phyloP scores from a whole-genome alignment of 2,113 vertebrate genomes.

The Paradisaea rubra region DNA sequence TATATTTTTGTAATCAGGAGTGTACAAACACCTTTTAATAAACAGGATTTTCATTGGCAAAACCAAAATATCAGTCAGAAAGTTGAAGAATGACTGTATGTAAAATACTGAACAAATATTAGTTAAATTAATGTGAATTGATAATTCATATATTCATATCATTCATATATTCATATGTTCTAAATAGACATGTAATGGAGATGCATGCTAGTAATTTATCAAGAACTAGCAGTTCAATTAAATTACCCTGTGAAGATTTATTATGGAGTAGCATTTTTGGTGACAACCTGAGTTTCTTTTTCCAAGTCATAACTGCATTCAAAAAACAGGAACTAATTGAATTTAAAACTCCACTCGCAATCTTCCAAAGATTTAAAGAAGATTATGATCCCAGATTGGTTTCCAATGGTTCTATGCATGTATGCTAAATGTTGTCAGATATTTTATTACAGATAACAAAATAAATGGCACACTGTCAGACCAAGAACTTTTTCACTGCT shows the following conservation, averaged over 20 bases:
- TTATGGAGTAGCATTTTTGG: not conserved
- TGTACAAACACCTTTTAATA: not conserved
- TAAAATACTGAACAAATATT: not conserved
- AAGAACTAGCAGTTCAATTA: not conserved
- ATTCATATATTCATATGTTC: not conserved
- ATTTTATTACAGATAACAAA: not conserved
- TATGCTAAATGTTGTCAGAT: not conserved
- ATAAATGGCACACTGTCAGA: not conserved
- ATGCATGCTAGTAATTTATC: not conserved
- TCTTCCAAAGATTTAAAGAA: not conserved
- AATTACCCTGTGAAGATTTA: not conserved
- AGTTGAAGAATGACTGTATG: not conserved
- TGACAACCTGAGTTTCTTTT: not conserved
- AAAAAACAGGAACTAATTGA: not conserved
- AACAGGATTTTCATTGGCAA: not conserved
- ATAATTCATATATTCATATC: not conserved
- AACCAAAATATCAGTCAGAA: not conserved
- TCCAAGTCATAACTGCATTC: not conserved
- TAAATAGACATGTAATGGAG: not conserved
- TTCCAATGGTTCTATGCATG: not conserved
- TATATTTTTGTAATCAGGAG: not conserved
- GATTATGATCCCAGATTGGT: not conserved
- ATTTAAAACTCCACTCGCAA: not conserved
- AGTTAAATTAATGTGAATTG: not conserved
- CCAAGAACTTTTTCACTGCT: not conserved